A percentile compares a stretch with the other conserved stretches of the same genome.
Conservation (phyloP, 2,113 vertebrate genomes). For the Diadophis punctatus region DNA sequence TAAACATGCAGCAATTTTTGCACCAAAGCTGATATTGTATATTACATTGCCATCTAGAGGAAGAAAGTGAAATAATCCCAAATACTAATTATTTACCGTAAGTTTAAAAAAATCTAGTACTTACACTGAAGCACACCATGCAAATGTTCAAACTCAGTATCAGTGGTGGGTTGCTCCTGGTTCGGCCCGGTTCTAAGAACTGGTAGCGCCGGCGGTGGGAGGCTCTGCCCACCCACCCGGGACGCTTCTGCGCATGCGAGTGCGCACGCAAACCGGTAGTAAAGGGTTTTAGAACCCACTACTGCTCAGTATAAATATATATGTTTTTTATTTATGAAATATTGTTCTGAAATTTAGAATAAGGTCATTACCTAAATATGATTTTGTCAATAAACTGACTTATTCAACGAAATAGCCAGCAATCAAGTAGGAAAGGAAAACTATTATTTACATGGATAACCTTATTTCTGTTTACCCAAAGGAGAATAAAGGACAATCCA, state of each 20-base stretch:
- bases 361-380: not conserved
- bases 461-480: not conserved
- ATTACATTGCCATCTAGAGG: slow-evolving; percentile 63
- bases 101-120: no score
- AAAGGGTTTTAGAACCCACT: no score
- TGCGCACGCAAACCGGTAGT: no score
- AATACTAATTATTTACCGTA: not conserved
- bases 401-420: not conserved
- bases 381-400: not conserved
- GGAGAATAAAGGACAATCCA: not conserved
- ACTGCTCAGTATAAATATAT: not conserved
- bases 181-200: no score
- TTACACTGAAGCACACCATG: not conserved
- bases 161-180: no score
- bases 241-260: no score
- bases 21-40: slow-evolving; percentile 1
- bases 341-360: not conserved
- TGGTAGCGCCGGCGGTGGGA: no score
- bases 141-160: not conserved
- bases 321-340: not conserved
- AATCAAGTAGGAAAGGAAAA: not conserved
- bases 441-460: not conserved
- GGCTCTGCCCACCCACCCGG: no score
- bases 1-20: not conserved
- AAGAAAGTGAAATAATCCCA: slow-evolving; percentile 34